Percentiles rank a stretch among this genome's conserved stretches.
Evolutionary conservation across 2,888 invertebrate species (phyloP).

Genomic region (Lacanobia wlatinum): DNA sequence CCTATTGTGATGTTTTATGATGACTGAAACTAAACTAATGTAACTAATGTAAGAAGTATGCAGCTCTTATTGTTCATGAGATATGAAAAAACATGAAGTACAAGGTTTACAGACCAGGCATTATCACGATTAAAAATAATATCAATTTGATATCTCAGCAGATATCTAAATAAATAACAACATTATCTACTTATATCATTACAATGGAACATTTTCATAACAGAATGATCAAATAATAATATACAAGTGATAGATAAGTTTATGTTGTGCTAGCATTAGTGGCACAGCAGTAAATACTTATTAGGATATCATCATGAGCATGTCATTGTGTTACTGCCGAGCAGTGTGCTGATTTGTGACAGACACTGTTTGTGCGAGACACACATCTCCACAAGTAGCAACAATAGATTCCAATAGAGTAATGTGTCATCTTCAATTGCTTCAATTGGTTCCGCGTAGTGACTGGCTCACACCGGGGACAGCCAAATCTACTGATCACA

Average conservation of each 20-base stretch:
- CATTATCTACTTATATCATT: conserved; percentile 35
- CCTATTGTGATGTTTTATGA: background rate
- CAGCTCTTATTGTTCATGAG: background rate
- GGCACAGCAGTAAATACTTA: background rate
- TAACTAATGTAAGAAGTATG: background rate
- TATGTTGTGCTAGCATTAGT: background rate
- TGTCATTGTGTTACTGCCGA: background rate
- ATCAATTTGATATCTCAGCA: conserved; percentile 40
- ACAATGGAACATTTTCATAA: conserved; percentile 28
- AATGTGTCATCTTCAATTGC: conserved; percentile 63
- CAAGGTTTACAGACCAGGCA: background rate
- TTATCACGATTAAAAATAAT: conserved; percentile 39
- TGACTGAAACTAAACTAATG: too few relatives aligned
- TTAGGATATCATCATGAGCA: background rate
- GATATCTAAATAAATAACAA: conserved; percentile 32
- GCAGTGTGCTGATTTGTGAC: background rate
- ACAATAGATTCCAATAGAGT: conserved; percentile 47
- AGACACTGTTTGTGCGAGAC: background rate
- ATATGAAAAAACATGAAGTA: conserved; percentile 4
- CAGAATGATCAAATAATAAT: conserved; percentile 16
- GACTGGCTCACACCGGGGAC: background rate
- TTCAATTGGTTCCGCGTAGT: conserved; percentile 61
- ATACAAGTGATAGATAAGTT: conserved; percentile 36
- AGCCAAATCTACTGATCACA: background rate
- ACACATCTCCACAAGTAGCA: conserved; percentile 6